These are phyloP conservation scores for Pachypanchax playfairii DNA, from an alignment of 2,113 vertebrate genomes.

Conservation along the genomic window DNA sequence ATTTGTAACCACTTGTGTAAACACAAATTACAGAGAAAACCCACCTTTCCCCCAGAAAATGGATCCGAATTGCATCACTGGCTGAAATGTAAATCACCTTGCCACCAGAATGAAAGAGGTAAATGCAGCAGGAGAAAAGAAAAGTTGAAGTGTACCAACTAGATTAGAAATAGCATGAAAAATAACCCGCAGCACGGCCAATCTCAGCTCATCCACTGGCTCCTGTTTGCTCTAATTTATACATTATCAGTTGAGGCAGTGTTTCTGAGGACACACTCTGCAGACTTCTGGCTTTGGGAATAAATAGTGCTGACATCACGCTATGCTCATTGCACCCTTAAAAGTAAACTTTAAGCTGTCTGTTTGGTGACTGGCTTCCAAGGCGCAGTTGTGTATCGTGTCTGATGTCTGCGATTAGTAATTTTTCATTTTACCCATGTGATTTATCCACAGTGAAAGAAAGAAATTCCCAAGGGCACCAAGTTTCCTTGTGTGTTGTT, in stretches of 20 bases:
- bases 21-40: too few relatives aligned
- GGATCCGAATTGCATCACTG: neutral
- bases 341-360: conserved; percentile 46
- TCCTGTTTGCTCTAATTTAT: conserved; percentile 55
- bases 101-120: neutral
- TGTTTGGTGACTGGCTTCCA: conserved; percentile 26
- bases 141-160: neutral
- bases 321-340: conserved; percentile 36
- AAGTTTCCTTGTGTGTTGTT: conserved; percentile 12
- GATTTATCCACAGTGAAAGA: conserved; percentile 43
- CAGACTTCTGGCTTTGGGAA: conserved; percentile 40
- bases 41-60: too few relatives aligned
- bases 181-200: conserved; percentile 11
- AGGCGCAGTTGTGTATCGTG: conserved; percentile 23
- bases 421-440: conserved; percentile 15
- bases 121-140: neutral
- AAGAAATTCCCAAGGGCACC: conserved; percentile 22
- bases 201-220: conserved; percentile 30
- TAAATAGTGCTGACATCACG: conserved; percentile 55
- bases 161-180: neutral
- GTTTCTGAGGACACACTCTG: conserved; percentile 39
- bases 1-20: too few relatives aligned
- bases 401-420: conserved; percentile 52
- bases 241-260: conserved; percentile 47
- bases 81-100: conserved; percentile 14